Evolutionary conservation across 1,140 invertebrate species (phyloP).

Genomic region (Hyles euphorbiae): DNA sequence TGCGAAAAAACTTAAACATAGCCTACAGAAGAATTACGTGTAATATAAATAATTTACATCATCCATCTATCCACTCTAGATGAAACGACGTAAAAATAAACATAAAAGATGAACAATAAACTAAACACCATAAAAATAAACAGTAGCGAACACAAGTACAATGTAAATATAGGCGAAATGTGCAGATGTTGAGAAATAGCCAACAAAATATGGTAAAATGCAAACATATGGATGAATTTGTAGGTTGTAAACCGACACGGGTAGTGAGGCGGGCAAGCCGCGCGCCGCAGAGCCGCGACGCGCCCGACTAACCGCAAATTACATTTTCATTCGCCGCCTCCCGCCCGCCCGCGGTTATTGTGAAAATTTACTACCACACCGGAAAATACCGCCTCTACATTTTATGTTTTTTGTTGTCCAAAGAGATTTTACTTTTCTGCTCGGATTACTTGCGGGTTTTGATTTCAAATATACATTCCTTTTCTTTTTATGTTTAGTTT

Average conservation of each 20-base stretch:
- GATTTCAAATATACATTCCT: not conserved
- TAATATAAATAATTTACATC: too few relatives aligned
- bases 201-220: slow-evolving; percentile 6
- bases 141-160: too few relatives aligned
- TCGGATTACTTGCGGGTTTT: not conserved
- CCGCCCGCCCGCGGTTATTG: slow-evolving; percentile 29
- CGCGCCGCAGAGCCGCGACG: slow-evolving; percentile 20
- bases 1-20: too few relatives aligned
- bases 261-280: slow-evolving; percentile 27
- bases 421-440: slow-evolving; percentile 4
- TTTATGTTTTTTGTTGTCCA: slow-evolving; percentile 17
- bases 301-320: slow-evolving; percentile 50
- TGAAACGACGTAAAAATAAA: too few relatives aligned
- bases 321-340: slow-evolving; percentile 54
- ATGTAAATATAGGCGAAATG: too few relatives aligned
- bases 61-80: too few relatives aligned
- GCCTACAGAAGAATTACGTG: too few relatives aligned
- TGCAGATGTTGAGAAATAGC: slow-evolving; percentile 1
- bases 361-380: slow-evolving; percentile 40
- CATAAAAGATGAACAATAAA: too few relatives aligned
- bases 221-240: slow-evolving; percentile 13
- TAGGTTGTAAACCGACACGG: slow-evolving; percentile 15
- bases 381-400: slow-evolving; percentile 31
- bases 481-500: too few relatives aligned
- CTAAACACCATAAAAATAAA: too few relatives aligned